Base-by-base conservation (phyloP, 2,113 vertebrate species). In the Recurvirostra avosetta region DNA sequence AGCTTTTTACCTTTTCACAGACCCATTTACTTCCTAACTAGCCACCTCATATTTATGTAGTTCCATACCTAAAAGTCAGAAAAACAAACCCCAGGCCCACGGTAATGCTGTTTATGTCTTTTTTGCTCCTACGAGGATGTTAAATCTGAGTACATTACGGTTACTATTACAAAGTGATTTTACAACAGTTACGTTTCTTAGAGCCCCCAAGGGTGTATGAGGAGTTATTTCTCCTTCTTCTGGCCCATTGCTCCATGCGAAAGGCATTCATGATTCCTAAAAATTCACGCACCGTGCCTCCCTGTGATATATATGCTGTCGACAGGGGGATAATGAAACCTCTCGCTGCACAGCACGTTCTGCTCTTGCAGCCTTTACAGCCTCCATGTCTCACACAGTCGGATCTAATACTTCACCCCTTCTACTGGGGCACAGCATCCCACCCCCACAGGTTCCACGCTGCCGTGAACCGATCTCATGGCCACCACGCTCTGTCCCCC, bases 391-490 rank as follows among this genome's bases (percentile, higher is more conserved):
- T 23, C 62, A 14, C 15, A 1, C 12, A 7, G 43, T 4, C 38
- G 9, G 40, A 43, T 0, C 23, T 32, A 21, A 15, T 0, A 2
- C 66, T 29, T n/a, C 49, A 21, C 47, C 77, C 29, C 5, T 20
- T 52, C 82, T 0, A 0, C 11, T 4, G 6, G 15, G 49, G 65
- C 58, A 20, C 6, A 2, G 29, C 55, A 23, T 2, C 47, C 34
- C 93, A 47, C 0, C 12, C 9, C 2, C 1, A 2, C 7, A 32
- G 6, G 11, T 7, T 15, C 43, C 32, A 4, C 3, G n/a, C 65
- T n/a, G 30, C 79, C 26, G 36, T 12, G 7, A 18, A 25, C 9
- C 4, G 2, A 15, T 3, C 66, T 23, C 34, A 5, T 55, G 26
- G 38, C 19, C 61, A 20, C 38, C 36, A 26, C 29, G 7, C 41